Base-by-base conservation (phyloP, 2,113 vertebrate genomes). In the Rhynchopsitta pachyrhyncha region DNA sequence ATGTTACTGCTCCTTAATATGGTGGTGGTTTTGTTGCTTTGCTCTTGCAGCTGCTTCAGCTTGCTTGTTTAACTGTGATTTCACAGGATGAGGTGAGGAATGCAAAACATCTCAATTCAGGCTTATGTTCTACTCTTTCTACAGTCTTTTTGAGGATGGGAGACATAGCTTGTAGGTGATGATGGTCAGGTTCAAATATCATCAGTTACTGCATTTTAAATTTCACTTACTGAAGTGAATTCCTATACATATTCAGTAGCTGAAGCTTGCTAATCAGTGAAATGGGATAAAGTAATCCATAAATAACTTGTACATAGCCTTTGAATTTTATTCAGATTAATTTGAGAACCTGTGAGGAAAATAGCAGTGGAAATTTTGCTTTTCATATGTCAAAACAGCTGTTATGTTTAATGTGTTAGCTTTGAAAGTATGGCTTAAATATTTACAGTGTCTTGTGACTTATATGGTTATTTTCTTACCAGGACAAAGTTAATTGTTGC, bases 401-500 rank as follows among this genome's bases (percentile, higher is more conserved):
- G 17, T 84, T 93, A 29, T 13, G 7, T 91, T 81, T 17, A 17
- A 44, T 66, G 12, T 33, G 18, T 67, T 93, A 93, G 24, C 29
- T 81, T 86, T 46, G 37, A 19, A 82, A 60, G 7, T 49, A 39
- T 17, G 44, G 81, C 39, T 95, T 97, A 95, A 92, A 96, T 85
- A 94, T 95, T 96, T 91, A 89, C 89, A 62, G 7, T 62, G 68
- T 74, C 41, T 78, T 95, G 63, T 84, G 68, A 46, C 53, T 92
- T 87, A 9, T 31, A 1, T 57, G 57, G 89, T 82, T 89, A 35
- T 87, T 91, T 83, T 92, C 73, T 83, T 84, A 96, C 83, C 12
- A 59, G 69, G 53, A n/a, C 5, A 25, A 92, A 89, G 95, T 96
- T 97, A 86, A 93, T 83, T 90, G 79, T 88, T 97, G 71, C 46